These are phyloP conservation scores for Mizuhopecten yessoensis DNA, from an alignment of 1,140 invertebrate species.

Conservation along the genomic window DNA sequence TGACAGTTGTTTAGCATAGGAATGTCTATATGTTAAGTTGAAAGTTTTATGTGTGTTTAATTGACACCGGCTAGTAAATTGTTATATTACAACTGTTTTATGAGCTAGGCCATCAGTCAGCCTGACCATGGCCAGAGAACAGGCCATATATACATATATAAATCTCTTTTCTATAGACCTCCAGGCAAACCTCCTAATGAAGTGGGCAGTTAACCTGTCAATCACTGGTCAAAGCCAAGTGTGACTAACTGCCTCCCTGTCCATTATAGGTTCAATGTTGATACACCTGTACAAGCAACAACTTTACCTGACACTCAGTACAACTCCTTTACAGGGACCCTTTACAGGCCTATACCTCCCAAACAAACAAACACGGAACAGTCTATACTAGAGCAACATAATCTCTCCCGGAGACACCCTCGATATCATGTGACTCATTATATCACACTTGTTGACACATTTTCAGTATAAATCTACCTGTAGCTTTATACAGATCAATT, in stretches of 20 bases:
- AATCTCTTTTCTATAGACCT: background rate
- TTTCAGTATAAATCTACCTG: background rate
- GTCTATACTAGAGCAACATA: too few relatives aligned
- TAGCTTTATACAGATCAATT: background rate
- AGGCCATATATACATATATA: background rate
- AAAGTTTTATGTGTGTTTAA: background rate
- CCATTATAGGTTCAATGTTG: background rate
- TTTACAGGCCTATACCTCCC: background rate
- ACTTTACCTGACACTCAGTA: background rate
- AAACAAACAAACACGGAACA: background rate
- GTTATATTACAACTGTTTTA: background rate
- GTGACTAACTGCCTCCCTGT: background rate
- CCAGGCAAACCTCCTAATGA: slow-evolving; percentile 7
- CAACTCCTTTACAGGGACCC: background rate
- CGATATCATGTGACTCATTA: background rate
- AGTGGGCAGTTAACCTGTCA: slow-evolving; percentile 3
- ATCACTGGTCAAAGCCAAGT: background rate
- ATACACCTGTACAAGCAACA: background rate
- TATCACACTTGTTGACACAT: slow-evolving; percentile 1
- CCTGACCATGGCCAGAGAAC: background rate
- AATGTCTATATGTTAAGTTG: background rate
- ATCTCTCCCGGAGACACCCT: too few relatives aligned
- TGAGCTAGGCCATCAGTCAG: background rate
- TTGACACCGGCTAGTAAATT: background rate
- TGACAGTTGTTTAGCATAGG: too few relatives aligned